Evolutionary conservation across 2,888 invertebrate genomes (phyloP).

Genomic region (Agriotes lineatus): DNA sequence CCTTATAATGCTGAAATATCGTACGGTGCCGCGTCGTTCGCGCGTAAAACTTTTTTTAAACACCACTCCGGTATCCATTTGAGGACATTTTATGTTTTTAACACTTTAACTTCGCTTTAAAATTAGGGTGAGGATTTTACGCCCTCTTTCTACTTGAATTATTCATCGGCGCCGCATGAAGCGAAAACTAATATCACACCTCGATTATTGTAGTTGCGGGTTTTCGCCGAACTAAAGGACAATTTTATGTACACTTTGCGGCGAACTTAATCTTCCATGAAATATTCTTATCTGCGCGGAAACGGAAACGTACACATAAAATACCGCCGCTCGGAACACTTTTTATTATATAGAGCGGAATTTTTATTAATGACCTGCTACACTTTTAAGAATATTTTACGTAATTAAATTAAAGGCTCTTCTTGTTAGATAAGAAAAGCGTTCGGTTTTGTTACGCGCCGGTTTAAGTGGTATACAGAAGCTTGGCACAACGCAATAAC

Average conservation of each 20-base stretch:
- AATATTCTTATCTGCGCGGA: background rate
- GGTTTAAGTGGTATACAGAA: background rate
- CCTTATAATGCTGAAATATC: too few species aligned
- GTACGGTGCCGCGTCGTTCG: too few species aligned
- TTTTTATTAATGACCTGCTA: background rate
- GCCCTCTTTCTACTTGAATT: conserved; percentile 18
- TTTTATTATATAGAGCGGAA: background rate
- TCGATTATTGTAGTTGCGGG: conserved; percentile 16
- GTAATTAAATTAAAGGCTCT: background rate
- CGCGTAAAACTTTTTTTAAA: conserved; percentile 8
- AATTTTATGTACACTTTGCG: background rate
- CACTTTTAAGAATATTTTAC: background rate
- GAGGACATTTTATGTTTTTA: conserved; percentile 14
- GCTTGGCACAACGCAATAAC: background rate
- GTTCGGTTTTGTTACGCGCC: too few species aligned
- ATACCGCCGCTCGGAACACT: background rate
- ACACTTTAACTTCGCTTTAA: conserved; percentile 24
- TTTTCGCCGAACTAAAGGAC: background rate
- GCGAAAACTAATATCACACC: conserved; percentile 12
- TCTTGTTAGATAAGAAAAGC: background rate
- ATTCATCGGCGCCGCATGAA: conserved; percentile 26
- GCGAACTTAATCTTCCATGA: background rate
- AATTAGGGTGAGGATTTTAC: conserved; percentile 21
- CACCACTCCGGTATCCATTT: background rate
- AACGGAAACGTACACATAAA: background rate